Conservation (phyloP, 2,113 vertebrate species). For the Sander vitreus region DNA sequence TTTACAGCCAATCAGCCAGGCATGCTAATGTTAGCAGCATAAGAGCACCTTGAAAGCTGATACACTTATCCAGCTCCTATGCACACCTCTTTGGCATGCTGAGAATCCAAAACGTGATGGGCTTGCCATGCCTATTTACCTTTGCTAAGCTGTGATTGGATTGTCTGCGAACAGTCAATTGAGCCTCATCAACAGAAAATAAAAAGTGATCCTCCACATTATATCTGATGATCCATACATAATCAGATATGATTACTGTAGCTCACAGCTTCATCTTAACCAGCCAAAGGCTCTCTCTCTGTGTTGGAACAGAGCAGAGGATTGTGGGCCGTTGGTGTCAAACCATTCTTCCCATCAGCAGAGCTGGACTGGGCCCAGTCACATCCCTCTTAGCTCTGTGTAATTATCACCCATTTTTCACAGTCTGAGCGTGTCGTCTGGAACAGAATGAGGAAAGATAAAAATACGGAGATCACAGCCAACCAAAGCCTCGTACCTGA, state of each 20-base stretch:
- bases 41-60: neutral
- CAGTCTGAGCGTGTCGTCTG: slow-evolving; percentile 32
- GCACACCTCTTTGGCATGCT: neutral
- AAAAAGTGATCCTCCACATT: neutral
- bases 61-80: neutral
- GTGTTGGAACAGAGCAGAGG: neutral
- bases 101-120: neutral
- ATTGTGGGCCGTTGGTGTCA: slow-evolving; percentile 1
- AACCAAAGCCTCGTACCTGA: neutral
- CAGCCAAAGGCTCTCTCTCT: neutral
- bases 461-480: slow-evolving; percentile 57
- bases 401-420: slow-evolving; percentile 66
- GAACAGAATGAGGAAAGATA: slow-evolving; percentile 65
- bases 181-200: neutral
- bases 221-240: neutral
- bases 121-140: neutral
- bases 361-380: slow-evolving; percentile 17
- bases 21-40: neutral
- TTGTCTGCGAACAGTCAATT: no score
- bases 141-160: neutral
- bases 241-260: neutral
- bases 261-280: neutral
- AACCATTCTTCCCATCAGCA: slow-evolving; percentile 23
- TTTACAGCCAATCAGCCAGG: no score
- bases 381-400: slow-evolving; percentile 27